Evolutionary conservation across 2,888 invertebrate species (phyloP).

Genomic region (Drosophila multiciliata): DNA sequence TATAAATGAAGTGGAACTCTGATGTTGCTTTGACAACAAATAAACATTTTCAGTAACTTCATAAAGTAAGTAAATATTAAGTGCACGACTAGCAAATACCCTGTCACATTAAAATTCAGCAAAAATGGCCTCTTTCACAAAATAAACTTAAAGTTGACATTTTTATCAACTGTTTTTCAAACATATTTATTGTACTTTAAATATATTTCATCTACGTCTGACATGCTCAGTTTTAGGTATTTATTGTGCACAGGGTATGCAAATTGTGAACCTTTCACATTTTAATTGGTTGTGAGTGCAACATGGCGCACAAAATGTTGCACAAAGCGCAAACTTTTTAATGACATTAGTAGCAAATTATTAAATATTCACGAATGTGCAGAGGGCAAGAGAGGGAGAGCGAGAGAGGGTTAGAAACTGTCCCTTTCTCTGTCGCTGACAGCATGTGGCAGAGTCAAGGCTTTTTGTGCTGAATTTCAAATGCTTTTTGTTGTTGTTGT

Average conservation of each 20-base stretch:
- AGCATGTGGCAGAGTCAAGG: constrained; percentile 53
- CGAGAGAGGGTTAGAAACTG: not conserved
- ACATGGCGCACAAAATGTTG: constrained; percentile 42
- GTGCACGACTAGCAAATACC: not conserved
- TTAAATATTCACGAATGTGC: constrained; percentile 50
- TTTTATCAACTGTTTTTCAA: not conserved
- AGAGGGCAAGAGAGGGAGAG: too few species aligned
- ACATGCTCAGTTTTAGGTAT: not conserved
- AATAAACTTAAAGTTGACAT: not conserved
- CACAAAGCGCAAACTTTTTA: constrained; percentile 73
- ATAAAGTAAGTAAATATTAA: not conserved
- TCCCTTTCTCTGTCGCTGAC: not conserved
- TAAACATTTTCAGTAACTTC: not conserved
- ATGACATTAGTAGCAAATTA: constrained; percentile 68
- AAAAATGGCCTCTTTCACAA: not conserved
- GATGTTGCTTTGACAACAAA: not conserved
- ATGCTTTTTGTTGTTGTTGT: constrained; percentile 12
- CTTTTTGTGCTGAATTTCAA: constrained; percentile 45
- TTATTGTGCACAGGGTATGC: not conserved
- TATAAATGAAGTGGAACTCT: not conserved
- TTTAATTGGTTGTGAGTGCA: constrained; percentile 64
- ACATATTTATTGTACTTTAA: not conserved
- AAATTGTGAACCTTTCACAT: constrained; percentile 60
- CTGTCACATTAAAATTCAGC: not conserved
- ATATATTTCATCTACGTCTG: not conserved